Base-by-base conservation (phyloP, 1,140 invertebrate genomes). In the Lerema accius region DNA sequence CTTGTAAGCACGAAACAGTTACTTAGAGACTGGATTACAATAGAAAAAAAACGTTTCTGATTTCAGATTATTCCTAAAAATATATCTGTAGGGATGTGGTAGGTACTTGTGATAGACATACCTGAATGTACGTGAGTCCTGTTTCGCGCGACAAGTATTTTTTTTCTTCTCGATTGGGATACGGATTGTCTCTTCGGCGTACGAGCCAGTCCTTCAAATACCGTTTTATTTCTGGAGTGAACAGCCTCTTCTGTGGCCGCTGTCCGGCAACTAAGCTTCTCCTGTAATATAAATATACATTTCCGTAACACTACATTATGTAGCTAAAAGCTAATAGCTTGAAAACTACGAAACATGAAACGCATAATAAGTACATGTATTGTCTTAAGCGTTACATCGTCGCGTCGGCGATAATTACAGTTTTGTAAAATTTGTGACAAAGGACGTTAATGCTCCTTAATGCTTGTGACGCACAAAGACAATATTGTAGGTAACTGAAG, bases 171-270 rank as follows among this genome's bases (percentile, higher is more conserved):
- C 94, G 86, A 73, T 93, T 95, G 5, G 94, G 94, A 84, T 95
- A 95, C 0, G 94, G 94, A 84, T 95, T 95, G 50, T 95, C 94
- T 79, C 94, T 91, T 65, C 94, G 85, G 4, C 94, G 88, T 3
- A 95, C 92, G 7, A 95, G 85, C 94, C 94, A 95, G 63, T 94
- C 94, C 84, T 95, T 95, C 7, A 95, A 82, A 83, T 93, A 94
- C 46, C 93, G 89, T 73, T 95, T 95, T 51, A 95, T 95, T 90
- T 95, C 94, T 55, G 94, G 94, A 7, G 94, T 95, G 76, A 95
- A 95, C 1, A 95, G 87, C 28, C 94, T 90, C 76, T 95, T 95
- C 39, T 92, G 92, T 23, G 93, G 92, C n/a, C 93, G 88, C 67
- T 92, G 91, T 23, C 93, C 93, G 39, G 92, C 91, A 10, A 90